Conservation (phyloP, 1,140 invertebrate genomes). For the Globodera rostochiensis region DNA sequence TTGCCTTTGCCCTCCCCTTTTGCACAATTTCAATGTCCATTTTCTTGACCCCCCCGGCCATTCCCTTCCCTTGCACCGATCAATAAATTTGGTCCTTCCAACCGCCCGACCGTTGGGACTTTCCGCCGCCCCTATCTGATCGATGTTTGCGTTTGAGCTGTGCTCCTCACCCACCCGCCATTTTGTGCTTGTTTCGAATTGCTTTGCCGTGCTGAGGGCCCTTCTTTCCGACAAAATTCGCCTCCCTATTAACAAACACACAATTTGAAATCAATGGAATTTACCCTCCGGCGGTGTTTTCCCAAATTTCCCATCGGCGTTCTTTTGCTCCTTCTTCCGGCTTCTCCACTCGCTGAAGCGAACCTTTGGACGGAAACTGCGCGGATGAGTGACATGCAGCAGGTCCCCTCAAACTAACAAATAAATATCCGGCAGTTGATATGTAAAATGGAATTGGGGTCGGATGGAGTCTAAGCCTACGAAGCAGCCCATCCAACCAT, state of each 20-base stretch:
- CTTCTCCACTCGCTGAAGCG: conserved; percentile 1
- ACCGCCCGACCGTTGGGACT: background rate
- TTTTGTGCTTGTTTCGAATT: conserved; percentile 24
- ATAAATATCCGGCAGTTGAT: too few relatives aligned
- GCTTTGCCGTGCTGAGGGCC: background rate
- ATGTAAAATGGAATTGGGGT: too few relatives aligned
- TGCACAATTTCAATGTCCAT: too few relatives aligned
- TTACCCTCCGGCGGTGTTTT: background rate
- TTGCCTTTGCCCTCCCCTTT: too few relatives aligned
- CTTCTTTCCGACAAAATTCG: background rate
- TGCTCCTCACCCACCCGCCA: background rate
- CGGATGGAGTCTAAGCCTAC: too few relatives aligned
- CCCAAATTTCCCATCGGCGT: background rate
- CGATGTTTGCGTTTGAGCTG: conserved; percentile 13
- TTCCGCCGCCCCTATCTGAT: background rate
- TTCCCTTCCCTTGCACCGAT: background rate
- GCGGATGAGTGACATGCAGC: conserved; percentile 62
- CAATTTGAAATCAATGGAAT: background rate
- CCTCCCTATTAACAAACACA: too few relatives aligned
- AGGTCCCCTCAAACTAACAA: conserved; percentile 35
- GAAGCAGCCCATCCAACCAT: too few relatives aligned
- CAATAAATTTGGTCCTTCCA: too few relatives aligned
- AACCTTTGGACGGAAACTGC: conserved; percentile 64
- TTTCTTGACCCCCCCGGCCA: background rate
- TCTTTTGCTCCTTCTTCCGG: background rate